Conservation (phyloP, 2,888 invertebrate genomes). For the Altica lythri region DNA sequence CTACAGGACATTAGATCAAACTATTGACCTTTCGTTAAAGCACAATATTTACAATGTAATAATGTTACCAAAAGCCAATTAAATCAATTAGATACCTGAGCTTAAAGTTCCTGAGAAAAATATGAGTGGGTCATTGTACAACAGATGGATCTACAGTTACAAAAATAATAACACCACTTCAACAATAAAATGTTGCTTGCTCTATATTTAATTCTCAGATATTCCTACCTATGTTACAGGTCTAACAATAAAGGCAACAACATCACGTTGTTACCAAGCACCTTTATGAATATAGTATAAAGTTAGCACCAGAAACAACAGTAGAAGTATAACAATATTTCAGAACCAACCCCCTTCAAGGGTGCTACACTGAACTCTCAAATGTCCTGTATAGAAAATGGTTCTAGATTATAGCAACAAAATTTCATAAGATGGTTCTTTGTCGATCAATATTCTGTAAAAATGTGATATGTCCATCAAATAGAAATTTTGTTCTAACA, state of each 20-base stretch:
- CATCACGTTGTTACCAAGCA: slow-evolving; percentile 34
- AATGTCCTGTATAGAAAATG: slow-evolving; percentile 25
- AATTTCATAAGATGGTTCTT: slow-evolving; percentile 11
- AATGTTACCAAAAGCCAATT: slow-evolving; percentile 30
- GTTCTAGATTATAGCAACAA: slow-evolving; percentile 17
- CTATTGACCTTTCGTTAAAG: slow-evolving; percentile 19
- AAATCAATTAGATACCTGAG: slow-evolving; percentile 53
- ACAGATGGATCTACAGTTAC: too few relatives aligned
- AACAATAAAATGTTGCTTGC: slow-evolving; percentile 27
- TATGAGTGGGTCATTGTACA: slow-evolving; percentile 39
- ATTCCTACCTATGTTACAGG: slow-evolving; percentile 35
- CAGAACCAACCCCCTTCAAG: slow-evolving; percentile 3
- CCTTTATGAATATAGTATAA: slow-evolving; percentile 33
- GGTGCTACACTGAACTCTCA: slow-evolving; percentile 3
- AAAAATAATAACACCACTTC: too few relatives aligned
- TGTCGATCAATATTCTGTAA: background rate
- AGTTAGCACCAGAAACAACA: slow-evolving; percentile 37
- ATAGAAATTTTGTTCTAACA: slow-evolving; percentile 17
- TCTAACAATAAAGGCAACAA: slow-evolving; percentile 35
- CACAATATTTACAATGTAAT: slow-evolving; percentile 37
- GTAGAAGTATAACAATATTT: slow-evolving; percentile 31
- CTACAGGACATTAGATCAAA: slow-evolving; percentile 39
- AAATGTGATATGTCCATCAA: background rate
- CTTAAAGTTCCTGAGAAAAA: slow-evolving; percentile 57
- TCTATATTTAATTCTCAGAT: slow-evolving; percentile 25